phyloP scores from a whole-genome alignment of 2,113 vertebrate genomes.

The Corynorhinus townsendii region DNA sequence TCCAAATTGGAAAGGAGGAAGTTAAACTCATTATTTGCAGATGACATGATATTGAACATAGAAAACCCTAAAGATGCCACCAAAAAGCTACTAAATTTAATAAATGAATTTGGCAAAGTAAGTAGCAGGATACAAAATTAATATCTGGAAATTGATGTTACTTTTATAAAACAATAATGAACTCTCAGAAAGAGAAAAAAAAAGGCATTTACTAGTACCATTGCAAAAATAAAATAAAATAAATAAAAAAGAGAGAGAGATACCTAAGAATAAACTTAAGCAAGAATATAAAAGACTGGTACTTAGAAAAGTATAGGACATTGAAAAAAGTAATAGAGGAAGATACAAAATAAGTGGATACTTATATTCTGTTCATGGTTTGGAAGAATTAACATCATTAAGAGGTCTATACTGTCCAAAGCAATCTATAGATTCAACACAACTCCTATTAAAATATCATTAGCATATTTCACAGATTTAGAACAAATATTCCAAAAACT shows the following conservation, averaged over 20 bases:
- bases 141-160: background rate
- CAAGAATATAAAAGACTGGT: background rate
- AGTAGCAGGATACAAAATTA: background rate
- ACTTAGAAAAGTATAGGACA: background rate
- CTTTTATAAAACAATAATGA: background rate
- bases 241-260: background rate
- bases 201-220: background rate
- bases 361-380: background rate
- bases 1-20: background rate
- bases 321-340: background rate
- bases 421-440: background rate
- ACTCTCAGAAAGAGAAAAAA: background rate
- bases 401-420: background rate
- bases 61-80: background rate
- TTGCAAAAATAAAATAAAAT: background rate
- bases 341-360: background rate
- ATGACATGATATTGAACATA: background rate
- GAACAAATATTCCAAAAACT: background rate
- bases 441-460: background rate
- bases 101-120: background rate
- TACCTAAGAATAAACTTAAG: background rate
- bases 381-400: background rate
- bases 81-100: background rate
- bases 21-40: background rate
- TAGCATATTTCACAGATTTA: background rate